A percentile compares a stretch with the other conserved stretches of the same genome.
Conservation (phyloP, 2,113 vertebrate species). For the Dipodomys ordii region DNA sequence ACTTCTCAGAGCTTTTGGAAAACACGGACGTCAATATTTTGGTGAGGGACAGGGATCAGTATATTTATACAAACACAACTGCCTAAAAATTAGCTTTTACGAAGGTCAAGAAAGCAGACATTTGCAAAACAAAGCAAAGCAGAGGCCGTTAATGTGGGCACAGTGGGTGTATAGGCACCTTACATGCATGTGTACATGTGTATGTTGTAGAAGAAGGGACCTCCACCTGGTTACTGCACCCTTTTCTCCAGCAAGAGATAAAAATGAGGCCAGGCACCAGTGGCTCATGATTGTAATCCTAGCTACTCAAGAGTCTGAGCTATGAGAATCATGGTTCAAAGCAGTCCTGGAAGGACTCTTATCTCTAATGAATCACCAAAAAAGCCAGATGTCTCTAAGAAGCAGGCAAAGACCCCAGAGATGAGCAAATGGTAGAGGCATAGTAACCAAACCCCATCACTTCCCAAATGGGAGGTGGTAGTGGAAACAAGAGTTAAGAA, state of each 20-base stretch:
- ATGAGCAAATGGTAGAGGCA: not conserved
- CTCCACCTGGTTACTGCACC: not conserved
- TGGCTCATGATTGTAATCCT: no score
- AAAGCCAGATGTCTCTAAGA: not conserved
- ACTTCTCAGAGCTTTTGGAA: not conserved
- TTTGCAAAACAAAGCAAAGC: not conserved
- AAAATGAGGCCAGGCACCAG: slow-evolving; percentile 14
- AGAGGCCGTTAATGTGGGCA: not conserved
- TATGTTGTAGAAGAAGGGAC: not conserved
- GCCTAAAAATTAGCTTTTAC: not conserved
- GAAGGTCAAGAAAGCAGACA: not conserved
- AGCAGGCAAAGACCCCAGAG: not conserved
- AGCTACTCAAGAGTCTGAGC: no score
- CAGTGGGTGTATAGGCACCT: not conserved
- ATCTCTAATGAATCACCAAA: no score
- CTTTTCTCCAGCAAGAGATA: slow-evolving; percentile 25
- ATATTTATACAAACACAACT: not conserved
- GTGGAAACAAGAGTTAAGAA: not conserved
- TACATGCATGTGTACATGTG: fast-evolving
- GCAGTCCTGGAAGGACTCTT: no score
- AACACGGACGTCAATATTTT: not conserved
- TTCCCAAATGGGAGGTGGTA: not conserved
- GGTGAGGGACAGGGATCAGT: not conserved
- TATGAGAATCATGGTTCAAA: no score
- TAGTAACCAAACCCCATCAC: not conserved